Percentiles rank a stretch among this genome's conserved stretches.
Evolutionary conservation across 2,797 vertebrate genomes (phyloP).

Genomic region (Cyprinodon diabolis): DNA sequence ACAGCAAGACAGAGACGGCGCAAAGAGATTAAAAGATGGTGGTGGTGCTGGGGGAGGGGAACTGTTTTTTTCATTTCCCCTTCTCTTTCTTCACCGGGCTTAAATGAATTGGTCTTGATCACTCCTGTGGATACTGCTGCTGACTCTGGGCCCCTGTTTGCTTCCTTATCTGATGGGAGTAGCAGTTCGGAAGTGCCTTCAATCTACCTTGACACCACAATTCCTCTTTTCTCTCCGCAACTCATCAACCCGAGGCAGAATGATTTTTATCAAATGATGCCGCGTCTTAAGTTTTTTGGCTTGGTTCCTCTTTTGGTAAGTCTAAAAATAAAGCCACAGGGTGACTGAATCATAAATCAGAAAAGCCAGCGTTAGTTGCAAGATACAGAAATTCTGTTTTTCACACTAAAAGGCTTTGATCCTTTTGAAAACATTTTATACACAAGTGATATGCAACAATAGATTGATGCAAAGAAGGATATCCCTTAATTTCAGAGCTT

Average conservation of each 20-base stretch:
- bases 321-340: conserved; percentile 65
- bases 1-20: conserved; percentile 54
- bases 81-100: conserved; percentile 55
- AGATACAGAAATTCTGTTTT: conserved; percentile 8
- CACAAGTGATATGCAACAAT: conserved; percentile 19
- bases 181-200: conserved; percentile 59
- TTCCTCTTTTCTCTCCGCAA: conserved; percentile 69
- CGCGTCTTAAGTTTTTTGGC: conserved; percentile 54
- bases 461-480: not conserved
- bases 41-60: conserved; percentile 17
- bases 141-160: conserved; percentile 47
- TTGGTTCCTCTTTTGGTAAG: conserved; percentile 52
- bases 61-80: conserved; percentile 29
- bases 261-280: conserved; percentile 77
- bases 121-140: conserved; percentile 59
- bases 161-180: conserved; percentile 70
- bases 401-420: conserved; percentile 36
- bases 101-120: conserved; percentile 74
- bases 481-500: conserved; percentile 67
- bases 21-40: conserved; percentile 60
- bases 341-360: conserved; percentile 52
- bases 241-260: conserved; percentile 68
- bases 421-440: conserved; percentile 34
- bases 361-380: conserved; percentile 10
- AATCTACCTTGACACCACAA: conserved; percentile 66